Percentiles rank a stretch among this genome's conserved stretches.
These are phyloP conservation scores for Clarias platycephalus DNA, from an alignment of 2,797 vertebrate genomes.

Conservation along the genomic window DNA sequence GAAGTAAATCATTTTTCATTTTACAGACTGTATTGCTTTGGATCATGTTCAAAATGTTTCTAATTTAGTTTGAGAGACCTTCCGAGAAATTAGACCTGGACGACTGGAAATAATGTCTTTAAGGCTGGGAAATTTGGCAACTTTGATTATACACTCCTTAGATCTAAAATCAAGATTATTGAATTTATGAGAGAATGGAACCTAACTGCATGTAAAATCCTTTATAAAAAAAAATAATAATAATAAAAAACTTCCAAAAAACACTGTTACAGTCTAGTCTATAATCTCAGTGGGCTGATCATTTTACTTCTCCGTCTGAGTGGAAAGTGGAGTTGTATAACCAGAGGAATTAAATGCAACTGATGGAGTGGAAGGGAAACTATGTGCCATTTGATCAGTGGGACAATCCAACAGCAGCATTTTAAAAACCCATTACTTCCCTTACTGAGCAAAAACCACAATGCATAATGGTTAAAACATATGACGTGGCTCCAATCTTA, in stretches of 20 bases:
- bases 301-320: conserved; percentile 29
- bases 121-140: not conserved
- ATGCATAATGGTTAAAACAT: not conserved
- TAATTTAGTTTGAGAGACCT: not conserved
- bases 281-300: conserved; percentile 29
- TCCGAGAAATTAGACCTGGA: not conserved
- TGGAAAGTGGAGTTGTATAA: conserved; percentile 47
- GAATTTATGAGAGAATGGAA: not conserved
- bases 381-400: conserved; percentile 42
- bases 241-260: not conserved
- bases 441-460: conserved; percentile 44
- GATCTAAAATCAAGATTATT: not conserved
- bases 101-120: not conserved
- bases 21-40: not conserved
- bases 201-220: not conserved
- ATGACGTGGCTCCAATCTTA: not conserved
- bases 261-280: conserved; percentile 13
- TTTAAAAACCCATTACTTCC: conserved; percentile 27
- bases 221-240: not conserved
- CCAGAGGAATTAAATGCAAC: conserved; percentile 14
- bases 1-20: not conserved
- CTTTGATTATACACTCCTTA: conserved; percentile 4
- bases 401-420: conserved; percentile 38
- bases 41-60: not conserved
- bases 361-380: conserved; percentile 36